Evolutionary conservation across 2,888 invertebrate genomes (phyloP).

Genomic region (Acheta domesticus): DNA sequence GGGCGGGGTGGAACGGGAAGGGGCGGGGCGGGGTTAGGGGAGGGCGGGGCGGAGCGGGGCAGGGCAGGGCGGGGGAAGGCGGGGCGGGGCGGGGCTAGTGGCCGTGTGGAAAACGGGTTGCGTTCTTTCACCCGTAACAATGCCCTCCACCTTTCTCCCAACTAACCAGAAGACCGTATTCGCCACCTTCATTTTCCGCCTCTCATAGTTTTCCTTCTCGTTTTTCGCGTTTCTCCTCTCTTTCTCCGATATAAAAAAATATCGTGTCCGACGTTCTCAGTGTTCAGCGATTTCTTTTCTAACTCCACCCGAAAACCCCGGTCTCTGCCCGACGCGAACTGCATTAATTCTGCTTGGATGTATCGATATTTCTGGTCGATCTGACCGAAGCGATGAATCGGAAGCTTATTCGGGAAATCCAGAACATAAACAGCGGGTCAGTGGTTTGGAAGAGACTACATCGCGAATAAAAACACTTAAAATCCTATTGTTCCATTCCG

Average conservation of each 20-base stretch:
- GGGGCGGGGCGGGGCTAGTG: background rate
- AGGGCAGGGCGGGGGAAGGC: too few species aligned
- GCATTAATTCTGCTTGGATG: conserved; percentile 1
- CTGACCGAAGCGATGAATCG: conserved; percentile 1
- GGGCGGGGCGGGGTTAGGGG: too few species aligned
- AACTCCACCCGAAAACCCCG: background rate
- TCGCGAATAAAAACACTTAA: background rate
- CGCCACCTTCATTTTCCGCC: background rate
- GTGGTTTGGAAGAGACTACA: background rate
- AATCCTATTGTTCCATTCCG: background rate
- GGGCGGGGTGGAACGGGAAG: too few species aligned
- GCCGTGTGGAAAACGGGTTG: background rate
- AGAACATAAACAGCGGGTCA: conserved; percentile 9
- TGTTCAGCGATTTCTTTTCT: conserved; percentile 5
- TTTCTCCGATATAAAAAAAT: background rate
- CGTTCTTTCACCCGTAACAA: background rate
- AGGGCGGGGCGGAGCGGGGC: too few species aligned
- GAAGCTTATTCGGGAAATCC: conserved; percentile 18
- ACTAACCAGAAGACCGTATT: background rate
- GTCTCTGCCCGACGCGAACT: background rate
- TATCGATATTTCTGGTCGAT: conserved; percentile 18
- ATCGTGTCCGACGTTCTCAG: background rate
- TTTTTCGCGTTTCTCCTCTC: background rate
- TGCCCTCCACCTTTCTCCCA: background rate
- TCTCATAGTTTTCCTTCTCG: background rate